A percentile compares a stretch with the other conserved stretches of the same genome.
These are phyloP conservation scores for Coilia nasus DNA, from an alignment of 2,797 vertebrate species.

Conservation along the genomic window DNA sequence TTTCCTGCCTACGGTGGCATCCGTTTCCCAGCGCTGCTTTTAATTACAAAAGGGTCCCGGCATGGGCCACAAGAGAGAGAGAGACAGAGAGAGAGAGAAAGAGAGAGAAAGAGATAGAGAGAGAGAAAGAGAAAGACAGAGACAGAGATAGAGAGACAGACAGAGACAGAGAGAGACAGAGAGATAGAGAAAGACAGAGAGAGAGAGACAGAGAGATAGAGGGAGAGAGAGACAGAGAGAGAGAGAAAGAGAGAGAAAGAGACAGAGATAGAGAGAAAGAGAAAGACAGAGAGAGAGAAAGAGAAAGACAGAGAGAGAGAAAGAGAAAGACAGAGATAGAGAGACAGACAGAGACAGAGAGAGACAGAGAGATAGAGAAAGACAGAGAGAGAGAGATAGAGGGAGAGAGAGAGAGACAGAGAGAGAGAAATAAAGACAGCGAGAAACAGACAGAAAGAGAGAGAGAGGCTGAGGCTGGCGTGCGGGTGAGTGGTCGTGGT, in stretches of 20 bases:
- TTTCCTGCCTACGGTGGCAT: background rate
- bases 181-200: background rate
- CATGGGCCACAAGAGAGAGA: background rate
- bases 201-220: background rate
- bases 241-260: background rate
- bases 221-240: background rate
- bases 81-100: background rate
- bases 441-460: background rate
- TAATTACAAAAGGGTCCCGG: background rate
- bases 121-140: background rate
- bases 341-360: too few species aligned
- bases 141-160: background rate
- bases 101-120: background rate
- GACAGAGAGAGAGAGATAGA: too few species aligned
- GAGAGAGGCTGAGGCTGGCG: background rate
- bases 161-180: background rate
- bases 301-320: background rate
- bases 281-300: background rate
- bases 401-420: too few species aligned
- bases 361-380: too few species aligned
- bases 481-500: background rate
- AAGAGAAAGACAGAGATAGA: background rate
- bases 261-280: too few species aligned
- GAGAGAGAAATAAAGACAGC: background rate
- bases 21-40: constrained; percentile 9